Conservation (phyloP, 2,113 vertebrate species). For the Scophthalmus maximus region DNA sequence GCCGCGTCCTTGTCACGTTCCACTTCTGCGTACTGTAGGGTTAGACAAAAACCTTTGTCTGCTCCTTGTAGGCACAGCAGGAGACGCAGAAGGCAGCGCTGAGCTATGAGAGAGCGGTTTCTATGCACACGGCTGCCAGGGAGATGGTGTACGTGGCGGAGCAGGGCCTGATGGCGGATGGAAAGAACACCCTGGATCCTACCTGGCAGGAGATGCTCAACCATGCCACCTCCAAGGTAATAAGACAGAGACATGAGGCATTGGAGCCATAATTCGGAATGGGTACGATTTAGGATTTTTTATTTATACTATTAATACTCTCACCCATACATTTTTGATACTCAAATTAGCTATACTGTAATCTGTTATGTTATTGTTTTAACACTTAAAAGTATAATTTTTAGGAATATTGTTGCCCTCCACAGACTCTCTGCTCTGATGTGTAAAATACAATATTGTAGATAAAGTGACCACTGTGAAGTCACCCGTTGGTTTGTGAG, state of each 20-base stretch:
- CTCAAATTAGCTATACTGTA: too few species aligned
- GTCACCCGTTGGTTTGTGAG: too few species aligned
- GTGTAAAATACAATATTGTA: too few species aligned
- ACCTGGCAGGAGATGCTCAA: slow-evolving; percentile 99
- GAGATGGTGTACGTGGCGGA: slow-evolving; percentile 98
- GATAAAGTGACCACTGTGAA: too few species aligned
- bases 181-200: slow-evolving; percentile 91
- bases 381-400: too few species aligned
- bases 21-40: neutral
- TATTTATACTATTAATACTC: too few species aligned
- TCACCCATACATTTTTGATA: too few species aligned
- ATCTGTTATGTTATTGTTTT: too few species aligned
- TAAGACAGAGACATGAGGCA: neutral
- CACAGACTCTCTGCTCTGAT: too few species aligned
- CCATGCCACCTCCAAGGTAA: slow-evolving; percentile 93
- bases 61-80: slow-evolving; percentile 88
- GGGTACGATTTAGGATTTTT: too few species aligned
- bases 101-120: slow-evolving; percentile 92
- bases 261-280: neutral
- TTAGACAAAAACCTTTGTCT: slow-evolving; percentile 36
- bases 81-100: slow-evolving; percentile 94
- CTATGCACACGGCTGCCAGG: slow-evolving; percentile 94
- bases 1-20: neutral
- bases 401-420: too few species aligned
- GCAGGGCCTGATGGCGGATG: slow-evolving; percentile 92